phyloP scores from a whole-genome alignment of 1,140 invertebrate genomes.

The Physella acuta region DNA sequence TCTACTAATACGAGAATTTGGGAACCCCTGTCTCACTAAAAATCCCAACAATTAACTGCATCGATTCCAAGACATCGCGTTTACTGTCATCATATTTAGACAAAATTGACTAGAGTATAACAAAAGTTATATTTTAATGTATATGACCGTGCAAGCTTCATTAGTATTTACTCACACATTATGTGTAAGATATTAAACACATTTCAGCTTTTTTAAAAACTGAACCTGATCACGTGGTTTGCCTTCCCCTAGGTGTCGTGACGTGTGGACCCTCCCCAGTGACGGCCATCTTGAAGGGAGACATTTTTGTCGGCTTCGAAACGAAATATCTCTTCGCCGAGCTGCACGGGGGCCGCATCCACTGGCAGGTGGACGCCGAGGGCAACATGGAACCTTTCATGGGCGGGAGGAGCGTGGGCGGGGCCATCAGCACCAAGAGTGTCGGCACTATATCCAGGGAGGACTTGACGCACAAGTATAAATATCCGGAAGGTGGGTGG shows the following conservation, averaged over 20 bases:
- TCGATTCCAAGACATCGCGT: too few relatives aligned
- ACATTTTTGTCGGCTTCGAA: conserved; percentile 79
- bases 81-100: too few relatives aligned
- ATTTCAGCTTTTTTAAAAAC: too few relatives aligned
- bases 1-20: too few relatives aligned
- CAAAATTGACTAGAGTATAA: too few relatives aligned
- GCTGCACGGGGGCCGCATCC: conserved; percentile 62
- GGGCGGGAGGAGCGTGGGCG: conserved; percentile 40
- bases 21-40: too few relatives aligned
- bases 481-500: conserved; percentile 43
- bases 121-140: too few relatives aligned
- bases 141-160: too few relatives aligned
- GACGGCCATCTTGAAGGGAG: conserved; percentile 77
- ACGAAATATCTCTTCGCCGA: conserved; percentile 79
- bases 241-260: conserved; percentile 71
- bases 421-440: conserved; percentile 50
- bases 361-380: conserved; percentile 47
- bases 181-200: too few relatives aligned
- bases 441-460: conserved; percentile 48
- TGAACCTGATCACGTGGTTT: too few relatives aligned
- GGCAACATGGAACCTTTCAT: conserved; percentile 48
- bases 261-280: conserved; percentile 78
- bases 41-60: too few relatives aligned
- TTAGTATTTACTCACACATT: too few relatives aligned
- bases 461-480: conserved; percentile 49